These are phyloP conservation scores for Byasa hedistus DNA, from an alignment of 2,888 invertebrate genomes.

Conservation along the genomic window DNA sequence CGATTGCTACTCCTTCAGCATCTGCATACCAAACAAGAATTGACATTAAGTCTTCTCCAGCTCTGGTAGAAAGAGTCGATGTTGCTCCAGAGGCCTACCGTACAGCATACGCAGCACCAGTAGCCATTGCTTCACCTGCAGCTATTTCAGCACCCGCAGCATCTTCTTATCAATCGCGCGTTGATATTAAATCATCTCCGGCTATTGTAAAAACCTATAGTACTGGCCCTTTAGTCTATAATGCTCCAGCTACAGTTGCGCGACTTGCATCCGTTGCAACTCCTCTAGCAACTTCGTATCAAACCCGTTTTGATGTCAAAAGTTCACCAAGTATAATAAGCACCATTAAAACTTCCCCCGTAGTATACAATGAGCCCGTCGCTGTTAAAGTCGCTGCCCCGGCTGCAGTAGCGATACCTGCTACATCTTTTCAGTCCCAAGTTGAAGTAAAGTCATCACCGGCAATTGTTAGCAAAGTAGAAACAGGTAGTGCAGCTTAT, in stretches of 20 bases:
- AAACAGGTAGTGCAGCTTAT: conserved; percentile 34
- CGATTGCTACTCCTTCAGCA: conserved; percentile 48
- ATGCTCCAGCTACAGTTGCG: conserved; percentile 35
- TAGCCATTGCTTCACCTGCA: conserved; percentile 32
- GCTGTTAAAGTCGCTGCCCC: conserved; percentile 48
- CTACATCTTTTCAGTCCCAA: conserved; percentile 49
- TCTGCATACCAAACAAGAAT: conserved; percentile 53
- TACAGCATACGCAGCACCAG: conserved; percentile 40
- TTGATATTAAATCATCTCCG: conserved; percentile 46
- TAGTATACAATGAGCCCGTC: conserved; percentile 37
- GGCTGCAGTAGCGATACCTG: conserved; percentile 44
- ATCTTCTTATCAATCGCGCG: conserved; percentile 51
- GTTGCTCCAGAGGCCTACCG: conserved; percentile 44
- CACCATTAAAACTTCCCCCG: conserved; percentile 38
- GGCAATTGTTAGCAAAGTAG: conserved; percentile 39
- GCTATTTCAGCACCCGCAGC: conserved; percentile 36
- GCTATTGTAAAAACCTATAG: conserved; percentile 37
- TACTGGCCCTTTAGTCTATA: conserved; percentile 38
- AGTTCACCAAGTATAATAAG: conserved; percentile 42
- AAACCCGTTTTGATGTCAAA: conserved; percentile 47
- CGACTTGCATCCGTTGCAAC: conserved; percentile 30
- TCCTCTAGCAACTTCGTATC: conserved; percentile 48
- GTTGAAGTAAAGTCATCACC: conserved; percentile 47
- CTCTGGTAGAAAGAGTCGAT: conserved; percentile 24
- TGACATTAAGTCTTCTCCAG: conserved; percentile 35